A percentile compares a stretch with the other conserved stretches of the same genome.
Evolutionary conservation across 2,797 vertebrate species (phyloP).

Genomic region (Ctenosaura bakeri): DNA sequence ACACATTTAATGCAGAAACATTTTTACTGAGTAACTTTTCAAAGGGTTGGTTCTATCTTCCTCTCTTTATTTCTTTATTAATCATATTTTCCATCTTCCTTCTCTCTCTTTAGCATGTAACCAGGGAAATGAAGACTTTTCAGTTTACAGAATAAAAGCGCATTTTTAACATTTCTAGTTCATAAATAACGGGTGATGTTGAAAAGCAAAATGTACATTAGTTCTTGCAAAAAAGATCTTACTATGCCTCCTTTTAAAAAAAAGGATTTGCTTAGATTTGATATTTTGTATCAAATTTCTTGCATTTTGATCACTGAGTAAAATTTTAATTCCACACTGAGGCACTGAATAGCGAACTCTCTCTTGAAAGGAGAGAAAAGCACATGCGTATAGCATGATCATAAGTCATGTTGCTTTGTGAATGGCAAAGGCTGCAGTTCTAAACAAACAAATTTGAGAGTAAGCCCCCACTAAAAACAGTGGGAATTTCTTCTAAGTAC

Average conservation of each 20-base stretch:
- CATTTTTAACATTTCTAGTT: background rate
- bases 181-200: slow-evolving; percentile 14
- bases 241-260: slow-evolving; percentile 39
- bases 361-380: slow-evolving; percentile 61
- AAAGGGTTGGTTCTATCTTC: slow-evolving; percentile 3
- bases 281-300: slow-evolving; percentile 61
- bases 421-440: slow-evolving; percentile 34
- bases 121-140: background rate
- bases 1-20: slow-evolving; percentile 8
- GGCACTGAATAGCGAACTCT: slow-evolving; percentile 71
- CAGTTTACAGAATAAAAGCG: slow-evolving; percentile 50
- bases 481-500: background rate
- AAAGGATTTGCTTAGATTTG: slow-evolving; percentile 48
- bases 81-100: slow-evolving; percentile 30
- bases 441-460: background rate
- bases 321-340: slow-evolving; percentile 58
- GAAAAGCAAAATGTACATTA: slow-evolving; percentile 55
- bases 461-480: slow-evolving; percentile 18
- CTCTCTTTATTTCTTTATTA: background rate
- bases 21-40: slow-evolving; percentile 1
- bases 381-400: slow-evolving; percentile 37
- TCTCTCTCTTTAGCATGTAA: slow-evolving; percentile 44
- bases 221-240: slow-evolving; percentile 52
- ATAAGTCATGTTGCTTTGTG: slow-evolving; percentile 37
- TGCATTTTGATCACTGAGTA: slow-evolving; percentile 57